phyloP scores from a whole-genome alignment of 2,113 vertebrate species.

The Echinops telfairi region DNA sequence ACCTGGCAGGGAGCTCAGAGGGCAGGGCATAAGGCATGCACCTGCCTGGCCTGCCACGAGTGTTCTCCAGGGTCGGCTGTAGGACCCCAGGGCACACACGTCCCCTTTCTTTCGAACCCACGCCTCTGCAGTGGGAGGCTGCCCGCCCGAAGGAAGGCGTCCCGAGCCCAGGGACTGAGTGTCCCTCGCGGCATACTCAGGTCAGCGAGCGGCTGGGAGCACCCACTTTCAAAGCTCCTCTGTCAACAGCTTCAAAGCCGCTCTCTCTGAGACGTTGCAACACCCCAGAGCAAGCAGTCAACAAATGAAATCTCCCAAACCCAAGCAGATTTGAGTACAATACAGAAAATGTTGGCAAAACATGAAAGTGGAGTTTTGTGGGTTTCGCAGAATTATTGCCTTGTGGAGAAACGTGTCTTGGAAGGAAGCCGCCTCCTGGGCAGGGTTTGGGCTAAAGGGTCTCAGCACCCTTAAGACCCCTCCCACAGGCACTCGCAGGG shows the following conservation, averaged over 20 bases:
- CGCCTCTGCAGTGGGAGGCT: neutral
- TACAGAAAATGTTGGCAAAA: conserved; percentile 9
- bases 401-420: neutral
- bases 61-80: neutral
- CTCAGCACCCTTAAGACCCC: neutral
- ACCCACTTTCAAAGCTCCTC: neutral
- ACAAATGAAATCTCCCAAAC: neutral
- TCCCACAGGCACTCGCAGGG: neutral
- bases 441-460: neutral
- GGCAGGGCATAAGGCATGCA: accelerated
- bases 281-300: conserved; percentile 11
- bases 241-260: conserved; percentile 3
- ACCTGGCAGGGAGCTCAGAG: neutral
- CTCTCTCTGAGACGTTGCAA: neutral
- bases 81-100: neutral
- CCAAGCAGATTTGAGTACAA: neutral
- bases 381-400: neutral
- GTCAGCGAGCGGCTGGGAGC: accelerated
- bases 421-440: neutral
- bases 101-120: neutral
- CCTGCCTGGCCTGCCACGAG: neutral
- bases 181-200: neutral
- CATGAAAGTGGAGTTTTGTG: conserved; percentile 26
- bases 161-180: neutral
- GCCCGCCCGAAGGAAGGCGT: neutral